Evolutionary conservation across 2,797 vertebrate genomes (phyloP).

Genomic region (Acipenser transmontanus): DNA sequence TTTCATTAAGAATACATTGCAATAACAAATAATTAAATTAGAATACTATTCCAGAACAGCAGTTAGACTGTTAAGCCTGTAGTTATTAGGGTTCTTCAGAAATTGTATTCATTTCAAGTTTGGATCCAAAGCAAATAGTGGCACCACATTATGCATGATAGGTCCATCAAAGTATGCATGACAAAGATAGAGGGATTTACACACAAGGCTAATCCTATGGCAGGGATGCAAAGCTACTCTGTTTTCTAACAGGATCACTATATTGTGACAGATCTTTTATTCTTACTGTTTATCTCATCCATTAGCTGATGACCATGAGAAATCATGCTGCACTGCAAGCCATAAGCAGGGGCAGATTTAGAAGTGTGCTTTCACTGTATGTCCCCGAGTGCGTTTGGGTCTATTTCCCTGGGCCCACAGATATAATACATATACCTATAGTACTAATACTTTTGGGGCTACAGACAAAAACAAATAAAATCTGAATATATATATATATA

Average conservation of each 20-base stretch:
- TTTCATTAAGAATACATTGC: constrained; percentile 26
- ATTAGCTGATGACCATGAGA: neutral
- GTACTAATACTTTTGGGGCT: no score
- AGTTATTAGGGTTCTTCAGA: constrained; percentile 14
- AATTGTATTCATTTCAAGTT: constrained; percentile 1
- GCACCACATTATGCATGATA: constrained; percentile 30
- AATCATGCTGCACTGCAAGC: neutral
- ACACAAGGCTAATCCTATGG: constrained; percentile 40
- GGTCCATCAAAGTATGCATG: constrained; percentile 45
- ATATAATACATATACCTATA: no score
- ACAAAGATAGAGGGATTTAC: constrained; percentile 55
- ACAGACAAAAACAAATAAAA: no score
- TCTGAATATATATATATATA: no score
- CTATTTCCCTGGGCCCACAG: neutral
- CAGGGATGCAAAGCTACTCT: constrained; percentile 23
- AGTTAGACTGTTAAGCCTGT: constrained; percentile 1
- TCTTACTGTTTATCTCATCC: constrained; percentile 4
- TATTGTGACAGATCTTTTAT: constrained; percentile 14
- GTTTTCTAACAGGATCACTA: neutral
- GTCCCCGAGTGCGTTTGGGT: neutral
- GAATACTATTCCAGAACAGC: constrained; percentile 8
- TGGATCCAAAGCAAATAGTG: constrained; percentile 18
- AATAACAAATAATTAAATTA: constrained; percentile 26
- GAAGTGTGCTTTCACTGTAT: neutral
- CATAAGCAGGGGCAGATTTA: neutral